phyloP scores from a whole-genome alignment of 2,888 invertebrate species.

The Ceraclea dissimilis region DNA sequence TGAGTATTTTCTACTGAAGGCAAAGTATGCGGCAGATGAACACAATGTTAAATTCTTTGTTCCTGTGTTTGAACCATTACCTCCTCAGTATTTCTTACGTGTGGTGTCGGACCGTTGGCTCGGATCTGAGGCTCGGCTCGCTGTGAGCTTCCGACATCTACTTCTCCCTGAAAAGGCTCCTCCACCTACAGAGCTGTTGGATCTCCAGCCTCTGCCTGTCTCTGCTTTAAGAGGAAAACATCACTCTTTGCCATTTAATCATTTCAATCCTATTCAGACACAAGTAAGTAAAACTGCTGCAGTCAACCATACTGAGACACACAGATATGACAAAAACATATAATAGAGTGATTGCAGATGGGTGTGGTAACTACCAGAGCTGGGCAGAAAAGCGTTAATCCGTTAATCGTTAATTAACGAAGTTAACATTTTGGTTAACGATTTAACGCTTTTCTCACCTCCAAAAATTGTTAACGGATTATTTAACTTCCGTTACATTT shows the following conservation, averaged over 20 bases:
- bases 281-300: slow-evolving; percentile 54
- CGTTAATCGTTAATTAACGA: too few species aligned
- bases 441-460: too few species aligned
- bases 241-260: slow-evolving; percentile 81
- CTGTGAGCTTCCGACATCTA: slow-evolving; percentile 94
- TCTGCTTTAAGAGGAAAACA: slow-evolving; percentile 83
- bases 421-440: too few species aligned
- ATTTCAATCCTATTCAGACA: slow-evolving; percentile 98
- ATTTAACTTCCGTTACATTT: too few species aligned
- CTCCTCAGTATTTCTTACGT: slow-evolving; percentile 94
- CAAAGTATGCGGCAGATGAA: slow-evolving; percentile 90
- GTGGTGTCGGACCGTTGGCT: slow-evolving; percentile 89
- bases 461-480: too few species aligned
- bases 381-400: too few species aligned
- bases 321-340: not conserved
- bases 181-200: slow-evolving; percentile 94
- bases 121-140: slow-evolving; percentile 90
- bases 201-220: slow-evolving; percentile 92
- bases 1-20: slow-evolving; percentile 89
- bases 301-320: too few species aligned
- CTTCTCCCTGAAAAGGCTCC: slow-evolving; percentile 97
- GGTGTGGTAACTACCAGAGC: too few species aligned
- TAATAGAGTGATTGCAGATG: too few species aligned
- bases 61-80: slow-evolving; percentile 96
- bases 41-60: slow-evolving; percentile 97